Conservation (phyloP, 2,113 vertebrate genomes). For the Porphyrio hochstetteri region DNA sequence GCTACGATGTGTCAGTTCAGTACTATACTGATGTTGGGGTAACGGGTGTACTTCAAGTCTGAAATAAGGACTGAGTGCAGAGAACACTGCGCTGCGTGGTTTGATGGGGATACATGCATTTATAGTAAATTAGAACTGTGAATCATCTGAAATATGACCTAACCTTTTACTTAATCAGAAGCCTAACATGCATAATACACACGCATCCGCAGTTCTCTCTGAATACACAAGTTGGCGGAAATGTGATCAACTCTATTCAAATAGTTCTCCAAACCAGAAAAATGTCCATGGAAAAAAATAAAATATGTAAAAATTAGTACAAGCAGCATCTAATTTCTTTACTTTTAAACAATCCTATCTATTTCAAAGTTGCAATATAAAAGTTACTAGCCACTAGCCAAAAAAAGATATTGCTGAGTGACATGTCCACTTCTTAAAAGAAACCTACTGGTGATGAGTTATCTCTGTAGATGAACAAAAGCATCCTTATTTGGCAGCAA, state of each 20-base stretch:
- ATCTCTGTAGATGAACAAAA: not conserved
- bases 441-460: not conserved
- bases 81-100: not conserved
- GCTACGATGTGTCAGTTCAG: not conserved
- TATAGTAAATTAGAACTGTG: not conserved
- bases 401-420: not conserved
- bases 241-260: not conserved
- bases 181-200: not conserved
- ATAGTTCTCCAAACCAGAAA: not conserved
- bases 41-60: not conserved
- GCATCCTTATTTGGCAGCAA: not conserved
- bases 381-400: not conserved
- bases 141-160: not conserved
- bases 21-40: accelerated
- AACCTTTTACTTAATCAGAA: not conserved
- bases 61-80: not conserved
- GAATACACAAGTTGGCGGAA: not conserved
- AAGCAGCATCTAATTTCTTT: not conserved
- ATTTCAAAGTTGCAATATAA: not conserved
- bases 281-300: not conserved
- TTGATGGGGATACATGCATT: not conserved
- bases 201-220: not conserved
- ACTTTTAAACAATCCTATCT: not conserved
- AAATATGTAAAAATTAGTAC: not conserved
- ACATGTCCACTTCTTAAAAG: not conserved